Base-by-base conservation (phyloP, 1,140 invertebrate genomes). In the Vollenhovia emeryi region DNA sequence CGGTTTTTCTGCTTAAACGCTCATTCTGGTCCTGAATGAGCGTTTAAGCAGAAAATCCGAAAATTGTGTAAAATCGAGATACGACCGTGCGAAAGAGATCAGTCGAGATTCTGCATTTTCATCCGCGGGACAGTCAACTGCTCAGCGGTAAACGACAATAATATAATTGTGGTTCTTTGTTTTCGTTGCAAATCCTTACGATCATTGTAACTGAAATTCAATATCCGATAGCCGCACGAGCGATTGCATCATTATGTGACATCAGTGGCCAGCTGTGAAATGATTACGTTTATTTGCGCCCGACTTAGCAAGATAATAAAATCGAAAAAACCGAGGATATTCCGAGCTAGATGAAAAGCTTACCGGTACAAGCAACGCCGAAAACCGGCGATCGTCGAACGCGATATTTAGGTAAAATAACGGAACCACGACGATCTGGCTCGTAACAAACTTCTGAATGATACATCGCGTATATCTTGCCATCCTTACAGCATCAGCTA, bases 391-490 rank as follows among this genome's bases (percentile, higher is more conserved):
- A 43, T 30, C 18, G 40, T 69, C 57, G 36, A 57, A 78, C 60
- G 13, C 7, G 57, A 86, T 86, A 86, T 87, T 80, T 80, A 87
- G 75, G 68, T 86, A 86, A 86, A 87, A 86, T 87, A 87, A 87
- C 86, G 84, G 75, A 43, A 85, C 40, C 27, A 24, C 45, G 18
- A 69, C 27, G 52, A 76, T 62, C 71, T 9, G n/a, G 40, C 45
- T 52, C 50, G 27, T 21, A 48, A 52, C 18, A 1, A 57, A 45
- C 27, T 40, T 69, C 24, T 69, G 18, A 11, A 48, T 60, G 30
- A 30, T 27, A 52, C 33, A 36, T 82, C n/a, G n/a, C n/a, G n/a
- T 24, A 33, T 36, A 18, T 36, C 18, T 48, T 40, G 6, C 3
- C 8, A 15, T 13, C 68, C 2, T 50, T 57, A 40, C 2, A 21